Conservation (phyloP, 2,797 vertebrate species). For the Chaetophractus vellerosus region DNA sequence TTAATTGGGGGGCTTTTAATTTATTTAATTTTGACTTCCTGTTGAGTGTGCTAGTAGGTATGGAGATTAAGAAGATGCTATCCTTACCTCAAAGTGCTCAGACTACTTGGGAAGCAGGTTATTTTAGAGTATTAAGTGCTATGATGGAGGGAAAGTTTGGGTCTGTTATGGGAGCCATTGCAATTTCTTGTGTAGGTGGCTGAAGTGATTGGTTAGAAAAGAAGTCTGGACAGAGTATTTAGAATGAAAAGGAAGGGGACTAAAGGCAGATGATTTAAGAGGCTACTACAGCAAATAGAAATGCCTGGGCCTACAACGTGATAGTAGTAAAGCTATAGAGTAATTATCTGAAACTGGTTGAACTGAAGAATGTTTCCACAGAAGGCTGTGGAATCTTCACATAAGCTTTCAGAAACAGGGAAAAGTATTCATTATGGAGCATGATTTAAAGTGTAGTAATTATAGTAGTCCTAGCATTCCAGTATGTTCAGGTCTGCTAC, state of each 20-base stretch:
- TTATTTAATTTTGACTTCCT: too few species aligned
- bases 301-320: neutral
- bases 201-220: too few species aligned
- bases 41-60: too few species aligned
- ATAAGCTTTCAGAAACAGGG: neutral
- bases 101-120: too few species aligned
- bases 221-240: neutral
- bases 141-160: too few species aligned
- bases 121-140: too few species aligned
- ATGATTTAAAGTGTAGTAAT: neutral
- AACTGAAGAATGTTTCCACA: neutral
- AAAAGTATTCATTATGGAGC: neutral
- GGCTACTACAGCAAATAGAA: neutral
- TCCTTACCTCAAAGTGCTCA: too few species aligned
- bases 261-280: neutral
- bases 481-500: neutral
- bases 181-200: too few species aligned
- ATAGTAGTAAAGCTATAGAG: neutral
- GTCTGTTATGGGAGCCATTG: too few species aligned
- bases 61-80: too few species aligned
- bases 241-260: neutral
- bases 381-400: neutral
- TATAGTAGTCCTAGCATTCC: neutral
- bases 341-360: neutral
- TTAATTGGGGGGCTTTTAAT: too few species aligned